These are phyloP conservation scores for Rhyzopertha dominica DNA, from an alignment of 1,140 invertebrate genomes.

Conservation along the genomic window DNA sequence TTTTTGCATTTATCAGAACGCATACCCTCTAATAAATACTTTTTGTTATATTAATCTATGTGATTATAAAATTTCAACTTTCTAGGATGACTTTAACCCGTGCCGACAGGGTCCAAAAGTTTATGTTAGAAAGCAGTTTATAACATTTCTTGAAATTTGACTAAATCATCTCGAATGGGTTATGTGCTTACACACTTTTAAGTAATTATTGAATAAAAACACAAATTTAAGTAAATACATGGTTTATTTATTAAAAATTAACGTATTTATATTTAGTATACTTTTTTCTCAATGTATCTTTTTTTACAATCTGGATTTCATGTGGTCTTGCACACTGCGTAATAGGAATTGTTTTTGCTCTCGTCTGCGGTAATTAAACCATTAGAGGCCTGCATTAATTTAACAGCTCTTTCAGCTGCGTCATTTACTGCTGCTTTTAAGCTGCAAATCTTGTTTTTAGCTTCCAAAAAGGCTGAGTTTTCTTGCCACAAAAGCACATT, in stretches of 20 bases:
- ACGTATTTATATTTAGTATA: neutral
- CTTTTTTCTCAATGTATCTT: constrained; percentile 21
- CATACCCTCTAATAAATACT: no score
- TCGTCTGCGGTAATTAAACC: constrained; percentile 23
- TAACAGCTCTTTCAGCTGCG: constrained; percentile 37
- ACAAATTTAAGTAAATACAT: constrained; percentile 1
- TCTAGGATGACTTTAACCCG: constrained; percentile 5
- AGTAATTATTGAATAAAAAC: neutral
- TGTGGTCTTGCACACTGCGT: constrained; percentile 32
- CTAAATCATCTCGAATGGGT: neutral
- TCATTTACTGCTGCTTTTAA: constrained; percentile 37
- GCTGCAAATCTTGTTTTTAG: constrained; percentile 8
- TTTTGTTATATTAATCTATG: no score
- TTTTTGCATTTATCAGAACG: no score
- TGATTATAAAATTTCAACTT: neutral
- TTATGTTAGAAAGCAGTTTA: neutral
- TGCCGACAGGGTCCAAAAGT: constrained; percentile 6
- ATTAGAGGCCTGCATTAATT: constrained; percentile 42
- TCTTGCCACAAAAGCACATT: constrained; percentile 1
- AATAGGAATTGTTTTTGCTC: constrained; percentile 37
- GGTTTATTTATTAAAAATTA: constrained; percentile 7
- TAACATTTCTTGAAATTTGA: neutral
- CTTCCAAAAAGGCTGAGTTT: constrained; percentile 7
- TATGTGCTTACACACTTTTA: no score
- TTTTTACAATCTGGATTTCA: constrained; percentile 37